Evolutionary conservation across 2,797 vertebrate genomes (phyloP).

Genomic region (Sphaeramia orbicularis): DNA sequence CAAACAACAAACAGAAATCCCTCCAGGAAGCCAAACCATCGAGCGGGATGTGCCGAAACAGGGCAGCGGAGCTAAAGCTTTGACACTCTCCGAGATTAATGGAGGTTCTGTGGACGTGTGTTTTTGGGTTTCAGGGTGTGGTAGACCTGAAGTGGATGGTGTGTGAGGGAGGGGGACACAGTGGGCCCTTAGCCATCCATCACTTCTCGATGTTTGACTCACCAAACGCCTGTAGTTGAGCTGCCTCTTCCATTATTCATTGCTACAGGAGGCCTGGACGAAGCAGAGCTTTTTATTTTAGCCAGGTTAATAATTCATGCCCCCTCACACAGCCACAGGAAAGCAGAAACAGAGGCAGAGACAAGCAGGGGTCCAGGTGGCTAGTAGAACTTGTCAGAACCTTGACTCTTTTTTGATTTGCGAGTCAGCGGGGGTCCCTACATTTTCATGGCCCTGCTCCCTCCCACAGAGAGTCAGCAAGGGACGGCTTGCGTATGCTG

Average conservation of each 20-base stretch:
- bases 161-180: constrained; percentile 45
- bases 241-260: constrained; percentile 87
- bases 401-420: constrained; percentile 74
- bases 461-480: constrained; percentile 59
- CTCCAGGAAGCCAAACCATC: constrained; percentile 36
- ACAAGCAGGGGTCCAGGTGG: constrained; percentile 76
- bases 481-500: constrained; percentile 45
- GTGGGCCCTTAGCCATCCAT: constrained; percentile 79
- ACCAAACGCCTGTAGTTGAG: constrained; percentile 85
- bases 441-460: constrained; percentile 50
- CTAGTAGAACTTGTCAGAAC: constrained; percentile 74
- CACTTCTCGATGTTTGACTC: constrained; percentile 84
- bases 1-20: constrained; percentile 52
- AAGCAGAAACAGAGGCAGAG: constrained; percentile 77
- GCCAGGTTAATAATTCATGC: constrained; percentile 88
- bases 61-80: constrained; percentile 41
- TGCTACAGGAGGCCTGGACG: constrained; percentile 79
- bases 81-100: constrained; percentile 67
- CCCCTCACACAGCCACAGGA: constrained; percentile 76
- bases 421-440: constrained; percentile 66
- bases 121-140: constrained; percentile 68
- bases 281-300: constrained; percentile 88
- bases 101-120: constrained; percentile 61
- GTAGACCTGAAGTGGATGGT: constrained; percentile 59
- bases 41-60: constrained; percentile 40